These are phyloP conservation scores for Panopea generosa DNA, from an alignment of 2,888 invertebrate genomes.

Conservation along the genomic window DNA sequence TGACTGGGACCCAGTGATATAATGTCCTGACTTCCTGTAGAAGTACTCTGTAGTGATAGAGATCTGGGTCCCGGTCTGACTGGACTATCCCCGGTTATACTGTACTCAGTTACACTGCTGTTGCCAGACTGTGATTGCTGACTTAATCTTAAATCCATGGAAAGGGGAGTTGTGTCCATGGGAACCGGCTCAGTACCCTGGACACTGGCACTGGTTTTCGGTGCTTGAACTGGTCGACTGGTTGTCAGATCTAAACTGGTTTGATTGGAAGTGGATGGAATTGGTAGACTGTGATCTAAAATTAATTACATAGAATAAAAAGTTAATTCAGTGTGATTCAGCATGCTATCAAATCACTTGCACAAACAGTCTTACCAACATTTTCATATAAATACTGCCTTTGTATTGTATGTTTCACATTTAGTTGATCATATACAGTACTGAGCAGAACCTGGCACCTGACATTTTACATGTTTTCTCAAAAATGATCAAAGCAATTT, in stretches of 20 bases:
- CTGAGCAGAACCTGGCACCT: no score
- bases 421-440: no score
- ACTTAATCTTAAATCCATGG: constrained; percentile 30
- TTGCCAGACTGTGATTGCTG: constrained; percentile 22
- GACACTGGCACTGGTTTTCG: background rate
- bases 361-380: no score
- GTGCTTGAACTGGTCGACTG: background rate
- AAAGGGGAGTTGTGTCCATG: constrained; percentile 28
- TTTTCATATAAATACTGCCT: no score
- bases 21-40: constrained; percentile 44
- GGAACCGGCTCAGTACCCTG: background rate
- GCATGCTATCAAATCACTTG: no score
- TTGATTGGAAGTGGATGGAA: background rate
- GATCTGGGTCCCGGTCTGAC: constrained; percentile 37
- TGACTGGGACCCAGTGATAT: constrained; percentile 59
- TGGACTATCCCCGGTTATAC: constrained; percentile 49
- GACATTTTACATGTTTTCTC: no score
- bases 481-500: no score
- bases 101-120: constrained; percentile 52
- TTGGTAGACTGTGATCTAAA: background rate
- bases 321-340: background rate
- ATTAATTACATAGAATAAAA: constrained; percentile 2
- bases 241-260: constrained; percentile 48
- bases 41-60: constrained; percentile 21
- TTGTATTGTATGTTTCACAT: no score